Evolutionary conservation across 1,140 invertebrate genomes (phyloP), one percentile per base, ranked within the genome.

Genomic region (Arctopsyche grandis): DNA sequence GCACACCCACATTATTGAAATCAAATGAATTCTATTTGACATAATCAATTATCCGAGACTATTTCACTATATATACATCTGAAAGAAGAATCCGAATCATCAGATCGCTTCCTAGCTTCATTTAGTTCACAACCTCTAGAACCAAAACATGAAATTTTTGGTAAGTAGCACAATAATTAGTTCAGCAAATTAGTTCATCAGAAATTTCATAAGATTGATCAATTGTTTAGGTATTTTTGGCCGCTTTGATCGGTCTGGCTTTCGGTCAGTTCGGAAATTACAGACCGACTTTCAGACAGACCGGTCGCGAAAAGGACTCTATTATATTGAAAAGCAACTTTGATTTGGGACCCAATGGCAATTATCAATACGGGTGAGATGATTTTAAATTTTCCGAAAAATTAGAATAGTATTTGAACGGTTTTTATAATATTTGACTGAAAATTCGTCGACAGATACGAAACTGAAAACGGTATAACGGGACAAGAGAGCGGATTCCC

Each of bases 391-490:
- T 38, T 4, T 7, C 29, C 1, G 7, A 38, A 4, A 1, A 38
- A 38, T 38, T 38, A 38, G 1, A 38, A 44, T 71, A 24, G 19
- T 22, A 0, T 22, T 48, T 58, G 3, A 14, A 58, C 60, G 12
- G 60, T 14, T 63, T 9, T 60, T 22, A 77, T 16, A 44, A 48
- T 0, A 21, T n/a, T 66, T 5, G 44, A 75, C 66, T 22, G 1
- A 74, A 76, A 79, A n/a, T n/a, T n/a, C n/a, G n/a, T n/a, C n/a
- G n/a, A n/a, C 77, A 90, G 87, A 78, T 92, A 86, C 84, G 89
- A 91, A 83, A 90, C 90, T 60, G 89, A 85, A 60, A 91, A 92
- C 83, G 91, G 91, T 60, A 92, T 91, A 73, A 85, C 87, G 1
- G 89, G 86, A 1, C 84, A 90, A 76, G 89, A 89, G 76, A 84